A percentile compares a stretch with the other conserved stretches of the same genome.
These are phyloP conservation scores for Zoroaster sp. DNA, from an alignment of 53 echinoderm and acorn worm genomes.

Conservation along the genomic window DNA sequence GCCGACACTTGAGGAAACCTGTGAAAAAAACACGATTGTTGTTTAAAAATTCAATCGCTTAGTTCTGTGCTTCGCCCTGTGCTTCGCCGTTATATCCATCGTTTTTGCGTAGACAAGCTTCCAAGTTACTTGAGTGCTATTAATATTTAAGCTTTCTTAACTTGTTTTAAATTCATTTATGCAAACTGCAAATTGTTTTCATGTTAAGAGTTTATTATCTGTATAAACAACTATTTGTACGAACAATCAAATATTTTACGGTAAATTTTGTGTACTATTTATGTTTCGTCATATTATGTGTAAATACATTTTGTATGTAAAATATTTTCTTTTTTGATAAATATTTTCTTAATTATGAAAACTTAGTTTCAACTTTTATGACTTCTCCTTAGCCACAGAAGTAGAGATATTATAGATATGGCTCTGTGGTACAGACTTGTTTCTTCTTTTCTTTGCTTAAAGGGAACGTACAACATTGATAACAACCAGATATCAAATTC, in stretches of 20 bases:
- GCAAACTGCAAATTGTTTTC: background rate
- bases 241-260: conserved; percentile 46
- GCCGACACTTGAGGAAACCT: too few species aligned
- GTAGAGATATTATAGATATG: background rate
- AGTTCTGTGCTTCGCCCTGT: too few species aligned
- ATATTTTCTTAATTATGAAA: background rate
- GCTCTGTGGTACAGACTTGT: background rate
- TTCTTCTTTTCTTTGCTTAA: background rate
- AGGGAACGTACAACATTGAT: background rate
- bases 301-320: conserved; percentile 44
- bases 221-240: background rate
- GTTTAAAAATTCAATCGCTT: too few species aligned
- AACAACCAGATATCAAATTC: too few species aligned
- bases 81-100: background rate
- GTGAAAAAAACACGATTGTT: too few species aligned
- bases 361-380: background rate
- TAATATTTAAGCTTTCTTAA: background rate
- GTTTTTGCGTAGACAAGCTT: conserved; percentile 40
- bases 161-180: background rate
- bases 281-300: conserved; percentile 25
- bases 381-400: background rate
- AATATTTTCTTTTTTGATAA: background rate
- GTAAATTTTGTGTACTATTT: conserved; percentile 30
- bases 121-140: conserved; percentile 4
- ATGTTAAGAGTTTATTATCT: background rate